These are phyloP conservation scores for Antechinus stuartii DNA, from an alignment of 2,113 vertebrate genomes.

Conservation along the genomic window DNA sequence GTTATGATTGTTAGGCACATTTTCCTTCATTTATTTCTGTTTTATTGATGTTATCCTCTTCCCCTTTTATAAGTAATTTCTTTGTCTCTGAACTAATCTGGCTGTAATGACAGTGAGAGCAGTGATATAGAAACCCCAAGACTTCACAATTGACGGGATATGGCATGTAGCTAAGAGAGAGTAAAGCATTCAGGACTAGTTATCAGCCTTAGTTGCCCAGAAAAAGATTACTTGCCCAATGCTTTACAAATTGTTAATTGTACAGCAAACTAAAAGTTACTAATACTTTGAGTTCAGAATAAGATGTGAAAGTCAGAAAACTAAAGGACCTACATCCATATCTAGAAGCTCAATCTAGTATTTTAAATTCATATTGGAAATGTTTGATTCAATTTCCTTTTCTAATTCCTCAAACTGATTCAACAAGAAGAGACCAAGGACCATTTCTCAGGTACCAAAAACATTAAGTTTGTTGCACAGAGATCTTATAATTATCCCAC, in stretches of 20 bases:
- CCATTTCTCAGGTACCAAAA: no score
- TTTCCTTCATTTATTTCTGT: background rate
- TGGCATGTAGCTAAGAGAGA: background rate
- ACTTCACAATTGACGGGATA: background rate
- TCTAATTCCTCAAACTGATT: slow-evolving; percentile 12
- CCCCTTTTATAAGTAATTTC: background rate
- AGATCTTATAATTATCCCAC: no score
- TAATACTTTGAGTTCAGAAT: background rate
- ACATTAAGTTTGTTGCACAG: no score
- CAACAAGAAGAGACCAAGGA: no score
- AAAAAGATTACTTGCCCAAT: background rate
- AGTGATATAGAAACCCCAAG: background rate
- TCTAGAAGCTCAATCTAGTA: no score
- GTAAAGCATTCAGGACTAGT: background rate
- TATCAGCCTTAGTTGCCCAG: background rate
- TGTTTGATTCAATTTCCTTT: background rate
- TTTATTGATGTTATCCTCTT: background rate
- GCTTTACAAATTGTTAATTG: background rate
- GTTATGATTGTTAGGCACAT: background rate
- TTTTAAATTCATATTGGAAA: no score
- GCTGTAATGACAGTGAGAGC: background rate
- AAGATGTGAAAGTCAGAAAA: background rate
- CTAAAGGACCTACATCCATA: no score
- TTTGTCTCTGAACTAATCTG: background rate
- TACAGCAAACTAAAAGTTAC: background rate